A percentile compares a stretch with the other conserved stretches of the same genome.
phyloP scores from a whole-genome alignment of 1,140 invertebrate genomes.

The Heterodera carotae region DNA sequence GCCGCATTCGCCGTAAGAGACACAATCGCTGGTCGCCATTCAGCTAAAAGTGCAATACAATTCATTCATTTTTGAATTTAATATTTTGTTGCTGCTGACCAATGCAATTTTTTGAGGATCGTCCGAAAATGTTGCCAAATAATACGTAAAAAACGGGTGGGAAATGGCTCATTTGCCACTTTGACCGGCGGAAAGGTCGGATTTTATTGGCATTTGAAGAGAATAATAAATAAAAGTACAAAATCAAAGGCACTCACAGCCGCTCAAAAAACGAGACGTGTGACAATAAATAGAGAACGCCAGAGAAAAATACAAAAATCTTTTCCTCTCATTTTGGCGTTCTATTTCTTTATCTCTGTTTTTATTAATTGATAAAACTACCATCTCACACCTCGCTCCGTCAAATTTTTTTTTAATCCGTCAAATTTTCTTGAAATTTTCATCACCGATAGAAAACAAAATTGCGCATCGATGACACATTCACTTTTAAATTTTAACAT shows the following conservation, averaged over 20 bases:
- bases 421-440: no score
- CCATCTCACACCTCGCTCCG: no score
- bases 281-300: no score
- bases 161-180: slow-evolving; percentile 35
- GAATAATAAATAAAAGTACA: background rate
- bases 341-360: no score
- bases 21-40: slow-evolving; percentile 50
- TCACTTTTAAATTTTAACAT: no score
- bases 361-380: no score
- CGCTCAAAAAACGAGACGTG: no score
- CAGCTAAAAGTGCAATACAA: slow-evolving; percentile 21
- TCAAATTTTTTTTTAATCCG: no score
- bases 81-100: slow-evolving; percentile 13
- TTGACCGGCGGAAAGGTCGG: slow-evolving; percentile 39
- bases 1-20: slow-evolving; percentile 47
- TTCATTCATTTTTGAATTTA: slow-evolving; percentile 14
- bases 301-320: no score
- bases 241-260: background rate
- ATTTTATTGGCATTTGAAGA: slow-evolving; percentile 40
- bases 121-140: slow-evolving; percentile 37
- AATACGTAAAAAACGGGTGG: slow-evolving; percentile 17
- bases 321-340: no score
- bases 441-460: no score
- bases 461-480: no score
- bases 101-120: slow-evolving; percentile 33